Conservation (phyloP, 1,140 invertebrate species). For the Luehdorfia chinensis region DNA sequence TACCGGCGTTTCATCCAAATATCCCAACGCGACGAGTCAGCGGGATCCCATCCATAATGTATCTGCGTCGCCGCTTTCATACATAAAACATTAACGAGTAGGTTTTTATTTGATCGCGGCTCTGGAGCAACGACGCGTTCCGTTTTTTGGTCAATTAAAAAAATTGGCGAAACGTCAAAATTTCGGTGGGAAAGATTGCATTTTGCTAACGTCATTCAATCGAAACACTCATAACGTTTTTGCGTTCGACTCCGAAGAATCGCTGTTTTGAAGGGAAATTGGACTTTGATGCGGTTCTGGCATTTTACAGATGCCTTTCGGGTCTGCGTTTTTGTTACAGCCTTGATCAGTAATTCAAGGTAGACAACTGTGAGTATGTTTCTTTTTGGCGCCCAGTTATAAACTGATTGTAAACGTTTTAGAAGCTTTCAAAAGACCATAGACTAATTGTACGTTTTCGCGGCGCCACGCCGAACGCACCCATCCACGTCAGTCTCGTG, state of each 20-base stretch:
- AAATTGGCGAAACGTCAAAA: slow-evolving; percentile 52
- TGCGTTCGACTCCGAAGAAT: slow-evolving; percentile 40
- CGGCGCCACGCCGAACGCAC: slow-evolving; percentile 25
- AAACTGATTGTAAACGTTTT: slow-evolving; percentile 14
- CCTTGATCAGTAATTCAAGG: slow-evolving; percentile 38
- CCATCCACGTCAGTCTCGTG: slow-evolving; percentile 49
- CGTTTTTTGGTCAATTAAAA: slow-evolving; percentile 64
- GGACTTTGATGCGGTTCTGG: slow-evolving; percentile 38
- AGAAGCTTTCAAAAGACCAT: slow-evolving; percentile 31
- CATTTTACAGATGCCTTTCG: slow-evolving; percentile 31
- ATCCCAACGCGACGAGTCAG: slow-evolving; percentile 51
- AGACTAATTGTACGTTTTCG: slow-evolving; percentile 23
- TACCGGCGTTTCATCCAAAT: slow-evolving; percentile 65
- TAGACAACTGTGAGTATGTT: slow-evolving; percentile 22
- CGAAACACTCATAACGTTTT: slow-evolving; percentile 48
- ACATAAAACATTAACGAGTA: slow-evolving; percentile 72
- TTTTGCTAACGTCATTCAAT: slow-evolving; percentile 40
- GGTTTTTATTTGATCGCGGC: slow-evolving; percentile 72
- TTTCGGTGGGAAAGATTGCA: slow-evolving; percentile 65
- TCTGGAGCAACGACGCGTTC: slow-evolving; percentile 38
- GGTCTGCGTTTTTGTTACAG: slow-evolving; percentile 33
- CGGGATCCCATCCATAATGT: slow-evolving; percentile 70
- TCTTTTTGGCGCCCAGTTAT: slow-evolving; percentile 1
- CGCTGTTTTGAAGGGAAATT: slow-evolving; percentile 45
- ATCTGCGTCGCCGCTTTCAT: slow-evolving; percentile 59